A percentile compares a stretch with the other conserved stretches of the same genome.
phyloP scores from a whole-genome alignment of 1,140 invertebrate species.

The Caenorhabditis tropicalis region DNA sequence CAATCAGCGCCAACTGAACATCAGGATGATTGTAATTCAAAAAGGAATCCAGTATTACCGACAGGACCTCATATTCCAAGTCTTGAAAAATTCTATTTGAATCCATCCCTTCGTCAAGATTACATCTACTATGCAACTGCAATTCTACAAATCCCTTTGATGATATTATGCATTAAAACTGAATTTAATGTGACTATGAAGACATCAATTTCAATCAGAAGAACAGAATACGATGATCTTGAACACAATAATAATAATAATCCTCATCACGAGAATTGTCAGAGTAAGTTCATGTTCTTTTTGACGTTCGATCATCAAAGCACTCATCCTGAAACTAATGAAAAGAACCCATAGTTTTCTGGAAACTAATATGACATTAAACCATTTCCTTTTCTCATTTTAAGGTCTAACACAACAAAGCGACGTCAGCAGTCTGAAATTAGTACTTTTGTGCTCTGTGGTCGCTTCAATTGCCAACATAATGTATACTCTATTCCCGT shows the following conservation, averaged over 20 bases:
- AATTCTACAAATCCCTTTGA: conserved; percentile 40
- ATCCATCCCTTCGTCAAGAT: conserved; percentile 1
- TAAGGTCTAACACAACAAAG: conserved; percentile 44
- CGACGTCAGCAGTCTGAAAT: conserved; percentile 31
- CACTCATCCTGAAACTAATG: background rate
- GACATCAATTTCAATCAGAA: conserved; percentile 31
- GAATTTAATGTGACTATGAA: background rate
- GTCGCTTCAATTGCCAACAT: conserved; percentile 36
- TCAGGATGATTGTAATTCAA: conserved; percentile 26
- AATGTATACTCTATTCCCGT: conserved; percentile 28
- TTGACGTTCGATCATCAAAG: background rate
- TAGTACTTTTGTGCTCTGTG: conserved; percentile 33
- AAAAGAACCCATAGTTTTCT: background rate
- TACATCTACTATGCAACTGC: conserved; percentile 29
- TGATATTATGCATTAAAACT: background rate
- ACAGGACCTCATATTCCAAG: conserved; percentile 28
- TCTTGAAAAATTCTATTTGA: conserved; percentile 18
- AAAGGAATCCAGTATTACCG: background rate
- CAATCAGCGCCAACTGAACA: conserved; percentile 24
- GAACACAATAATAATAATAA: conserved; percentile 16
- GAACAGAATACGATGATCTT: conserved; percentile 11
- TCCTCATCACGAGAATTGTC: background rate
- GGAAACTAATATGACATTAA: background rate
- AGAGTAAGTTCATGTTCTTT: background rate
- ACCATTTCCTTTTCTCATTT: background rate